Conservation (phyloP, 2,797 vertebrate species). For the Sebastes matsubarae region DNA sequence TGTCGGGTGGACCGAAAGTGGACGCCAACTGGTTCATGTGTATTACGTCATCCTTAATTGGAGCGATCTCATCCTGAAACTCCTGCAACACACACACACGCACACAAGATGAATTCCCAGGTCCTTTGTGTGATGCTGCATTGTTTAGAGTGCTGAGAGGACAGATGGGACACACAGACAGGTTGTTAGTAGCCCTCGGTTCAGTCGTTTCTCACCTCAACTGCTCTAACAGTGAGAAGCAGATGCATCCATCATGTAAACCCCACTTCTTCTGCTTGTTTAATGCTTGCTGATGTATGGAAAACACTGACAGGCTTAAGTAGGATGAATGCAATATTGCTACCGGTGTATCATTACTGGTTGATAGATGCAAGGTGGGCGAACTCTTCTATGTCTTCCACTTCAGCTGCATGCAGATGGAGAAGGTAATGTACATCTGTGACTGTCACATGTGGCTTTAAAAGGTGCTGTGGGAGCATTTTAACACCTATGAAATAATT, state of each 20-base stretch:
- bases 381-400: not conserved
- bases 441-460: not conserved
- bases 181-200: not conserved
- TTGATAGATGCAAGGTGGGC: not conserved
- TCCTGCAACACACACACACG: constrained; percentile 73
- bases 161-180: constrained; percentile 16
- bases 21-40: constrained; percentile 90
- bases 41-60: constrained; percentile 91
- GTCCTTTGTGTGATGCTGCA: not conserved
- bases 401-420: not conserved
- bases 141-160: constrained; percentile 15
- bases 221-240: constrained; percentile 19
- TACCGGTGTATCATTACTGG: not conserved
- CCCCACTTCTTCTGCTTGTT: not conserved
- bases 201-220: constrained; percentile 10
- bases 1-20: constrained; percentile 84
- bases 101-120: not conserved
- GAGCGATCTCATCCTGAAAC: constrained; percentile 90
- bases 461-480: not conserved
- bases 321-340: not conserved
- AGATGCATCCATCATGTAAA: constrained; percentile 32
- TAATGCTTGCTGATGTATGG: constrained; percentile 13
- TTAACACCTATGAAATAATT: not conserved
- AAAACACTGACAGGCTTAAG: constrained; percentile 13
- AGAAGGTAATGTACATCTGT: not conserved